Percentiles rank a stretch among this genome's conserved stretches.
Conservation (phyloP, 2,113 vertebrate species). For the Casuarius casuarius region DNA sequence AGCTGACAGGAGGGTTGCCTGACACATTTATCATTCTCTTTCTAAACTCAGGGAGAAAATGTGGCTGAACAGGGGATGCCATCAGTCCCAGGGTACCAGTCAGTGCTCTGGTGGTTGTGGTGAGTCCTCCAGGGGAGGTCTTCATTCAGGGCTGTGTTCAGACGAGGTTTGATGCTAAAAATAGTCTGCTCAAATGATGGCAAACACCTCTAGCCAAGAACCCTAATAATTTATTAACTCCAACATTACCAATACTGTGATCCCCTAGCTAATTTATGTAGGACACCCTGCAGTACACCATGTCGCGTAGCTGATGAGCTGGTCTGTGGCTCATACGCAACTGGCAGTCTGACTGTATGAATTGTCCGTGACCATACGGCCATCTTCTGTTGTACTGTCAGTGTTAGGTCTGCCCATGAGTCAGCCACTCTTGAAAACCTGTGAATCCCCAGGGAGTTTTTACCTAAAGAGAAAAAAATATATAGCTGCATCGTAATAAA, state of each 20-base stretch:
- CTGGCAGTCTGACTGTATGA: not conserved
- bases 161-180: not conserved
- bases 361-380: not conserved
- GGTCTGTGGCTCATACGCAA: fast-evolving
- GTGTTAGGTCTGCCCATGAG: not conserved
- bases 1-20: not conserved
- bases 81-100: not conserved
- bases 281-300: not conserved
- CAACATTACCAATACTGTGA: not conserved
- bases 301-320: not conserved
- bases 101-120: not conserved
- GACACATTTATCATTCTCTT: fast-evolving
- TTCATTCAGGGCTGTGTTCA: not conserved
- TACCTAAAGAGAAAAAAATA: not conserved
- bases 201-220: not conserved
- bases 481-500: not conserved
- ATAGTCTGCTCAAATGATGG: too few relatives aligned
- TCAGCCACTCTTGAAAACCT: not conserved
- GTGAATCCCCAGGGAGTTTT: not conserved
- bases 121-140: not conserved
- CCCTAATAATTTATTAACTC: not conserved
- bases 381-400: not conserved
- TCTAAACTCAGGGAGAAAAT: not conserved
- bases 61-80: not conserved
- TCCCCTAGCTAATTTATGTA: not conserved